Evolutionary conservation across 2,888 invertebrate species (phyloP).

Genomic region (Yponomeuta evonymella): DNA sequence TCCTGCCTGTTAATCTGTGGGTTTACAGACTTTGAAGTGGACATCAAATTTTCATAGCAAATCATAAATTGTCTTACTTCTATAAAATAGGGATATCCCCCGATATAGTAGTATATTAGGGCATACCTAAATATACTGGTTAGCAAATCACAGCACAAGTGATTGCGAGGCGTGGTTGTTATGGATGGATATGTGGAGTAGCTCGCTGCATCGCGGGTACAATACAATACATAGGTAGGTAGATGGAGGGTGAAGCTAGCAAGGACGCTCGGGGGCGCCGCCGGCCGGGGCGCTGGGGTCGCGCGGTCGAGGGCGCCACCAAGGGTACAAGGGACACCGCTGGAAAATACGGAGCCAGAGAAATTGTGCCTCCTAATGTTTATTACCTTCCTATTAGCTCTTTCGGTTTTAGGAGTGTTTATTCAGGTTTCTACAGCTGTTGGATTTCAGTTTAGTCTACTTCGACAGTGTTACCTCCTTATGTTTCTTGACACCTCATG

Average conservation of each 20-base stretch:
- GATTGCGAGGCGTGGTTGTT: no score
- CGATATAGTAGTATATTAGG: no score
- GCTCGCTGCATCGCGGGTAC: neutral
- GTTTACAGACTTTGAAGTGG: no score
- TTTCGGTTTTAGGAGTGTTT: neutral
- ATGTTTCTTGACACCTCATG: no score
- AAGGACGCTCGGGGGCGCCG: constrained; percentile 44
- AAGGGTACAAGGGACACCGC: constrained; percentile 47
- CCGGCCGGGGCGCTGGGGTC: constrained; percentile 50
- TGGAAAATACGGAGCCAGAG: constrained; percentile 5
- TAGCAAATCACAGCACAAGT: no score
- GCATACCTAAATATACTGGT: no score
- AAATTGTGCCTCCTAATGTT: constrained; percentile 6
- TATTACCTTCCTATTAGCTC: neutral
- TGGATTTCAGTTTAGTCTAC: neutral
- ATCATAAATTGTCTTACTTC: no score
- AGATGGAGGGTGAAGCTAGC: constrained; percentile 40
- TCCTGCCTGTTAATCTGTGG: no score
- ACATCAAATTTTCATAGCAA: no score
- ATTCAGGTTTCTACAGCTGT: neutral
- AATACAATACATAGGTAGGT: constrained; percentile 2
- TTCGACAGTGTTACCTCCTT: neutral
- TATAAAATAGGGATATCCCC: no score
- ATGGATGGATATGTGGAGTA: neutral
- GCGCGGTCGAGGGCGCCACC: constrained; percentile 44